Evolutionary conservation across 2,888 invertebrate genomes (phyloP).

Genomic region (Ellobium chinense): DNA sequence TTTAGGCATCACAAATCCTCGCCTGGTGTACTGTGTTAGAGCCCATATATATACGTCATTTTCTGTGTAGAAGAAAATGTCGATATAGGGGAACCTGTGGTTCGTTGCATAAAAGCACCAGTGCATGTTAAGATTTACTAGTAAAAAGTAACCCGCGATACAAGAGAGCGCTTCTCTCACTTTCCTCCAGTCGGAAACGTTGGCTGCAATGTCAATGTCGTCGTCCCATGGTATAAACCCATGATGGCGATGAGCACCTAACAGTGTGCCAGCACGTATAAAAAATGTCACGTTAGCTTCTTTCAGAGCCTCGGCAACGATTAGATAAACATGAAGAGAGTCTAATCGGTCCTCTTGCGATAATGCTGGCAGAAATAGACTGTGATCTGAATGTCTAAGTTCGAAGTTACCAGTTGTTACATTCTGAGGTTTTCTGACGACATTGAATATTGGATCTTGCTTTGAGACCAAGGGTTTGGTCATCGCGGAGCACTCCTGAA

Average conservation of each 20-base stretch:
- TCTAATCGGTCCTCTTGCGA: not conserved
- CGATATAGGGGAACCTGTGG: conserved; percentile 10
- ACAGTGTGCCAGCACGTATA: conserved; percentile 36
- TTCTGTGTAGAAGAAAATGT: conserved; percentile 33
- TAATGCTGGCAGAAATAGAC: not conserved
- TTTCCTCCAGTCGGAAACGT: not conserved
- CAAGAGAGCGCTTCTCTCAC: not conserved
- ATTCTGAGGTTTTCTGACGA: not conserved
- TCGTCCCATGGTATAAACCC: conserved; percentile 34
- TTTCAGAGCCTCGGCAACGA: not conserved
- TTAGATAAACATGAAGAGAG: not conserved
- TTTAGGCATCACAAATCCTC: not conserved
- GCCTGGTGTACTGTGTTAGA: not conserved
- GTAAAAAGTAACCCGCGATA: not conserved
- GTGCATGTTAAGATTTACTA: not conserved
- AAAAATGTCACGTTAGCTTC: conserved; percentile 33
- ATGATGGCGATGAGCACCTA: conserved; percentile 34
- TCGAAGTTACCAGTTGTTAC: too few relatives aligned
- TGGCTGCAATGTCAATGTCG: conserved; percentile 29
- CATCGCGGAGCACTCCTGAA: too few relatives aligned
- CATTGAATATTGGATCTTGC: not conserved
- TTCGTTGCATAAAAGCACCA: conserved; percentile 16
- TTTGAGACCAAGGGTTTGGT: too few relatives aligned
- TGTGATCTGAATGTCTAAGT: not conserved
- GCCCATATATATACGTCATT: conserved; percentile 22